Evolutionary conservation across 2,888 invertebrate genomes (phyloP).

Genomic region (Drosophila maculinotata): DNA sequence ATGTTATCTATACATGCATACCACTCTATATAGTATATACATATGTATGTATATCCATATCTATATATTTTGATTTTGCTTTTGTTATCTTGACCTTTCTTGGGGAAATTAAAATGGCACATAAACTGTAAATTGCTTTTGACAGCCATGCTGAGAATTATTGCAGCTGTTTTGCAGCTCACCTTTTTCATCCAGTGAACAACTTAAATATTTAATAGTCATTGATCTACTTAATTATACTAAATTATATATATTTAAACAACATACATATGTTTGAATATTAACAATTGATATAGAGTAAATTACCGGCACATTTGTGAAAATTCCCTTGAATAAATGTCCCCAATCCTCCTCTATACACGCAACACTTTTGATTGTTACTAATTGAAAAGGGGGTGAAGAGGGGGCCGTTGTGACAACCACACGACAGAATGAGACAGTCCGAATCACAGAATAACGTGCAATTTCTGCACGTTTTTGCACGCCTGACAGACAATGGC

Average conservation of each 20-base stretch:
- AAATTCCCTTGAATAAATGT: conserved; percentile 24
- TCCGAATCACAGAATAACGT: too few species aligned
- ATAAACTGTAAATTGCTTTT: conserved; percentile 1
- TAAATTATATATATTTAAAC: background rate
- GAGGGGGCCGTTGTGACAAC: background rate
- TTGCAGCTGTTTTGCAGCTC: conserved; percentile 48
- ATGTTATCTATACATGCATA: too few species aligned
- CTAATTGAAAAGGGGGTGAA: conserved; percentile 44
- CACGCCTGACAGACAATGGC: conserved; percentile 59
- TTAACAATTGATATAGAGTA: conserved; percentile 7
- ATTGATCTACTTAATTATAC: conserved; percentile 34
- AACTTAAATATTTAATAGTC: conserved; percentile 38
- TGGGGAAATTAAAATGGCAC: background rate
- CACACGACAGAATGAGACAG: background rate
- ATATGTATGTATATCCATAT: background rate
- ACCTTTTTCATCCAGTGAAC: conserved; percentile 6
- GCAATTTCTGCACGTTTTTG: conserved; percentile 62
- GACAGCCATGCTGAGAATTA: conserved; percentile 22
- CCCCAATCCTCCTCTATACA: background rate
- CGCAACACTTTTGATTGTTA: conserved; percentile 32
- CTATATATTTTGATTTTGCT: background rate
- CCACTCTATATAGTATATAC: too few species aligned
- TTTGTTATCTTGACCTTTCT: background rate
- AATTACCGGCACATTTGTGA: conserved; percentile 5
- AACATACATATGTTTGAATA: background rate